Percentiles rank a stretch among this genome's conserved stretches.
Evolutionary conservation across 2,888 invertebrate genomes (phyloP).

Genomic region (Stomorhina lunata): DNA sequence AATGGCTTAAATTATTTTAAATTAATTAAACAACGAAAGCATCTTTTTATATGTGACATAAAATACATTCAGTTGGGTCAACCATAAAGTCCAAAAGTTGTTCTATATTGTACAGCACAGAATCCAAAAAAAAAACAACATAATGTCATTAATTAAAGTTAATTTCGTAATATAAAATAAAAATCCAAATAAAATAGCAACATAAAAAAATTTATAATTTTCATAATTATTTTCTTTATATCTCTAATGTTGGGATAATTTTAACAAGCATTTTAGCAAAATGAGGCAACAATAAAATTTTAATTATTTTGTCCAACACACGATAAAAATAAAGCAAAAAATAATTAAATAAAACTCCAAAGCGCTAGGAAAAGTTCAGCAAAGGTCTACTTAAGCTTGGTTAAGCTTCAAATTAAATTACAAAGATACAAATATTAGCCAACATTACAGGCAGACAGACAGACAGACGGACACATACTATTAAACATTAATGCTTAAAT

Average conservation of each 20-base stretch:
- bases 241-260: slow-evolving; percentile 37
- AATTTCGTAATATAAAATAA: background rate
- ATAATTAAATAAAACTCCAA: background rate
- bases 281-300: slow-evolving; percentile 46
- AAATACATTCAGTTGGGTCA: background rate
- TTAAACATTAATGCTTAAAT: no score
- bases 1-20: no score
- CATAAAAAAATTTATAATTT: slow-evolving; percentile 12
- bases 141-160: background rate
- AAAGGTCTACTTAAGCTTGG: slow-evolving; percentile 4
- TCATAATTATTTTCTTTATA: slow-evolving; percentile 24
- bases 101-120: background rate
- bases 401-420: slow-evolving; percentile 2
- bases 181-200: background rate
- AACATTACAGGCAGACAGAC: no score
- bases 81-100: background rate
- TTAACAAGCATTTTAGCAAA: slow-evolving; percentile 51
- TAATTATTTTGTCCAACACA: slow-evolving; percentile 59
- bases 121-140: background rate
- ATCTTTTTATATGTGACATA: no score
- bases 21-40: no score
- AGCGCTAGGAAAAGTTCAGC: background rate
- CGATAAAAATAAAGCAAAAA: background rate
- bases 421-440: no score
- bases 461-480: no score